phyloP scores from a whole-genome alignment of 2,888 invertebrate genomes.

The Teleiodes luculella region DNA sequence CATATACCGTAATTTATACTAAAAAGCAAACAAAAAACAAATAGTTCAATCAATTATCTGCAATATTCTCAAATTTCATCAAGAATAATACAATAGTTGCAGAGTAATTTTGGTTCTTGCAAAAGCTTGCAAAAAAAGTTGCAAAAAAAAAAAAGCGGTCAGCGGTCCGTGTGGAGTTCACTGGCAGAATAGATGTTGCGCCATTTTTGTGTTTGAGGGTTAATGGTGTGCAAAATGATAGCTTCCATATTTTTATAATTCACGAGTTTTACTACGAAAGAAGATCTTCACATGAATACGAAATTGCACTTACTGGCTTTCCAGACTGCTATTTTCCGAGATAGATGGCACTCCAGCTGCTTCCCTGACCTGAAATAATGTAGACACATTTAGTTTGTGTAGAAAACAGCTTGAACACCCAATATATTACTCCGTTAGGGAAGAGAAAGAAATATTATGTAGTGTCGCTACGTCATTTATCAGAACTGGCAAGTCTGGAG shows the following conservation, averaged over 20 bases:
- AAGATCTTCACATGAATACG: slow-evolving; percentile 8
- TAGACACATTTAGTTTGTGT: slow-evolving; percentile 3
- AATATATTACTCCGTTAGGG: background rate
- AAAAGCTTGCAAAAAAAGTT: too few species aligned
- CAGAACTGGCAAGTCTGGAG: slow-evolving; percentile 3
- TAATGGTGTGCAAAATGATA: too few species aligned
- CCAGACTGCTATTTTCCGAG: slow-evolving; percentile 14
- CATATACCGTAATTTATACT: too few species aligned
- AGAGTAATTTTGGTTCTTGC: too few species aligned
- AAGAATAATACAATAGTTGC: too few species aligned
- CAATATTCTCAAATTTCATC: too few species aligned
- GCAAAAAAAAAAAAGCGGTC: too few species aligned
- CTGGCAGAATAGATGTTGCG: too few species aligned
- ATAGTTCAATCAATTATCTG: too few species aligned
- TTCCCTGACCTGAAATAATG: slow-evolving; percentile 11
- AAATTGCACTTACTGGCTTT: slow-evolving; percentile 16
- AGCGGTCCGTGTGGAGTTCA: too few species aligned
- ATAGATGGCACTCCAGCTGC: slow-evolving; percentile 7
- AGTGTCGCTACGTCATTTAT: slow-evolving; percentile 2
- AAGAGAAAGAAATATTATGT: slow-evolving; percentile 6
- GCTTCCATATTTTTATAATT: background rate
- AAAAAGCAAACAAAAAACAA: too few species aligned
- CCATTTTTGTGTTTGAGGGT: too few species aligned
- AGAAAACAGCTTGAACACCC: background rate
- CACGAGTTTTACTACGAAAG: slow-evolving; percentile 5